A percentile compares a stretch with the other conserved stretches of the same genome.
These are phyloP conservation scores for Paradoxurus hermaphroditus DNA, from an alignment of 2,113 vertebrate genomes.

Conservation along the genomic window DNA sequence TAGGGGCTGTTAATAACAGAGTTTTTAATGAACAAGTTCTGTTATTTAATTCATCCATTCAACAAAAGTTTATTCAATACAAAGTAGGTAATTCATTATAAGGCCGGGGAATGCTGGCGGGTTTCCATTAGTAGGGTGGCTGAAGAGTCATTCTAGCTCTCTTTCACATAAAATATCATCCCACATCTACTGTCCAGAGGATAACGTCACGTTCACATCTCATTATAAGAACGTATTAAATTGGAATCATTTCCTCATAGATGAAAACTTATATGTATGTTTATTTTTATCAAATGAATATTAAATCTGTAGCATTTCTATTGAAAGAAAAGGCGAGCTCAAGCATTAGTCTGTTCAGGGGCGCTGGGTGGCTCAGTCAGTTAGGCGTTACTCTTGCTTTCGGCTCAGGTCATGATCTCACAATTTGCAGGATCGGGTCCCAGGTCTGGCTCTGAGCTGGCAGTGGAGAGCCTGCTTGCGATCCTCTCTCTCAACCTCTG, in stretches of 20 bases:
- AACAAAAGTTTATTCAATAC: not conserved
- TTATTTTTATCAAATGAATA: not conserved
- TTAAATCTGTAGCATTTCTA: not conserved
- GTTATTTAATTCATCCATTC: constrained; percentile 5
- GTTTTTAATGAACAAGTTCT: not conserved
- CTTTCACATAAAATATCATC: not conserved
- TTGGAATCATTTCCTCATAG: constrained; percentile 4
- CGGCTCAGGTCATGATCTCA: too few relatives aligned
- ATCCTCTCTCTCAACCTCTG: too few relatives aligned
- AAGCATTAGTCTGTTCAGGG: not conserved
- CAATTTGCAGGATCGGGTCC: too few relatives aligned
- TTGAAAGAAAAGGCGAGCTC: not conserved
- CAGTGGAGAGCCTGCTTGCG: too few relatives aligned
- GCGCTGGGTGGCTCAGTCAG: too few relatives aligned
- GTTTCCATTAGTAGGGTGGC: not conserved
- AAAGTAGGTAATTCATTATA: not conserved
- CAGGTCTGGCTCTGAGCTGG: too few relatives aligned
- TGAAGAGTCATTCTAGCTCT: not conserved
- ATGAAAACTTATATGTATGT: not conserved
- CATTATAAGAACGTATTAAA: not conserved
- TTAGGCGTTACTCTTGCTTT: too few relatives aligned
- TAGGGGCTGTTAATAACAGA: not conserved
- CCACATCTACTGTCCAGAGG: not conserved
- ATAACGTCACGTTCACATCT: not conserved
- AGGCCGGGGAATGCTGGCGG: not conserved